phyloP scores from a whole-genome alignment of 1,140 invertebrate genomes.

The Drosophila elegans region DNA sequence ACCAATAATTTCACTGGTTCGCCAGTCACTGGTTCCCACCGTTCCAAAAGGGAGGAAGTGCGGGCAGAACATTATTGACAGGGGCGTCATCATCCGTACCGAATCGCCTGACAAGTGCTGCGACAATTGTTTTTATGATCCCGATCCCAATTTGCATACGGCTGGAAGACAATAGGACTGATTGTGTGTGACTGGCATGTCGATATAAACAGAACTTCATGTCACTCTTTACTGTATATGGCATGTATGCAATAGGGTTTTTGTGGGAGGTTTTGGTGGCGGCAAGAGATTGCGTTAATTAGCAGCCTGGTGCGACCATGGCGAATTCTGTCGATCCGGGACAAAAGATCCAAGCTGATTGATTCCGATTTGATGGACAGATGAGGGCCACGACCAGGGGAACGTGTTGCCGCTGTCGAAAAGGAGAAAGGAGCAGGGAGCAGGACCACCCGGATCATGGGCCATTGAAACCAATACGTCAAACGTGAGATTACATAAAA shows the following conservation, averaged over 20 bases:
- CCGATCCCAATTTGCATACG: slow-evolving; percentile 33
- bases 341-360: slow-evolving; percentile 26
- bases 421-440: background rate
- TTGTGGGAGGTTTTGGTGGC: background rate
- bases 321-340: slow-evolving; percentile 6
- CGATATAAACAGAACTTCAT: slow-evolving; percentile 23
- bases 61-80: slow-evolving; percentile 10
- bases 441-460: slow-evolving; percentile 60
- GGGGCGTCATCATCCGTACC: slow-evolving; percentile 19
- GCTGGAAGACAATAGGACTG: slow-evolving; percentile 30
- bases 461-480: slow-evolving; percentile 75
- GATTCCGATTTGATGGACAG: slow-evolving; percentile 35
- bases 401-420: slow-evolving; percentile 62
- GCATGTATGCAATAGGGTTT: background rate
- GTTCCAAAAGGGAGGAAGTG: slow-evolving; percentile 4
- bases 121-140: slow-evolving; percentile 39
- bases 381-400: slow-evolving; percentile 32
- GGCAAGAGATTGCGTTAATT: slow-evolving; percentile 24
- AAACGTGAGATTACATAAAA: slow-evolving; percentile 80
- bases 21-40: slow-evolving; percentile 19
- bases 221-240: slow-evolving; percentile 4
- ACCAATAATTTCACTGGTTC: background rate
- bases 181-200: slow-evolving; percentile 42
- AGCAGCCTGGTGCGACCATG: slow-evolving; percentile 37
- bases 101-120: slow-evolving; percentile 35